A percentile compares a stretch with the other conserved stretches of the same genome.
These are phyloP conservation scores for Philypnodon macrostomus DNA, from an alignment of 2,797 vertebrate species.

Conservation along the genomic window DNA sequence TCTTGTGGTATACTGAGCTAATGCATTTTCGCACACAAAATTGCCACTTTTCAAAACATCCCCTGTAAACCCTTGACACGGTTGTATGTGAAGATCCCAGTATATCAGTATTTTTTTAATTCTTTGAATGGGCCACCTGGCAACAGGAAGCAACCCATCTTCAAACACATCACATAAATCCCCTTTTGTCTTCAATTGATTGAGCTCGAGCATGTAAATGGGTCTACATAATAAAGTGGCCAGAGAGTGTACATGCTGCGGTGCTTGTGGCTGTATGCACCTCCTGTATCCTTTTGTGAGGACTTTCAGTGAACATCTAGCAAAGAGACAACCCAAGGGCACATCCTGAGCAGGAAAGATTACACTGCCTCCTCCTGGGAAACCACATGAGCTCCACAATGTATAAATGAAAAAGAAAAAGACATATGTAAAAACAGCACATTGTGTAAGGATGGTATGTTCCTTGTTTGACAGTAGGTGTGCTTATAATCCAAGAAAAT, in stretches of 20 bases:
- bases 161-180: too few species aligned
- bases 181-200: too few species aligned
- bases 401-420: conserved; percentile 3
- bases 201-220: too few species aligned
- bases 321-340: conserved; percentile 30
- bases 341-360: conserved; percentile 18
- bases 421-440: neutral
- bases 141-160: too few species aligned
- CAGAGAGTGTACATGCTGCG: neutral
- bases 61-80: too few species aligned
- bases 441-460: conserved; percentile 17
- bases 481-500: conserved; percentile 16
- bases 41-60: too few species aligned
- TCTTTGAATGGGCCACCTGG: too few species aligned
- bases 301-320: conserved; percentile 13
- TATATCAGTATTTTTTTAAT: too few species aligned
- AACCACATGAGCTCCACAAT: conserved; percentile 16
- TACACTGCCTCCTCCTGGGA: conserved; percentile 22
- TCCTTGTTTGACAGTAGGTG: conserved; percentile 23
- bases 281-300: conserved; percentile 8
- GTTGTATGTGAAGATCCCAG: too few species aligned
- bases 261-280: neutral
- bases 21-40: too few species aligned
- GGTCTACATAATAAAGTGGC: too few species aligned
- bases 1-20: too few species aligned